Conservation (phyloP, 2,888 invertebrate species). For the Eueremaeus valkanovi region DNA sequence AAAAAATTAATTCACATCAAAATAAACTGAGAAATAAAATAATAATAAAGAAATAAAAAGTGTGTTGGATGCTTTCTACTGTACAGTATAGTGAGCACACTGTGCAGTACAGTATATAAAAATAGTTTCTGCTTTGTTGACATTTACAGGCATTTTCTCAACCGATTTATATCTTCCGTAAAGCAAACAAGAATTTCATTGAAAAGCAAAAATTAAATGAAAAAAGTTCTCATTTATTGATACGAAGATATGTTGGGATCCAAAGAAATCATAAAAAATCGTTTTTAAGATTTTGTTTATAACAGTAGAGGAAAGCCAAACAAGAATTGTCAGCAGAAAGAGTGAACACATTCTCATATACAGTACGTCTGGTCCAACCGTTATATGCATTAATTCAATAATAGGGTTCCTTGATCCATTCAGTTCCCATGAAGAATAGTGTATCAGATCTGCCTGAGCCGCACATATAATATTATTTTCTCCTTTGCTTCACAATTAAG, state of each 20-base stretch:
- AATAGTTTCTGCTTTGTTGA: constrained; percentile 17
- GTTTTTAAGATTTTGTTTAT: not conserved
- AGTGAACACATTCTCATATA: not conserved
- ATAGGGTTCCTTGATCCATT: constrained; percentile 21
- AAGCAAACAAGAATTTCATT: constrained; percentile 11
- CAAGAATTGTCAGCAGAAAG: not conserved
- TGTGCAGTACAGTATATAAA: too few species aligned
- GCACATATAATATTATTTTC: constrained; percentile 10
- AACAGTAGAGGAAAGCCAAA: not conserved
- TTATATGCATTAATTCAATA: constrained; percentile 21
- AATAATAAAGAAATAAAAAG: too few species aligned
- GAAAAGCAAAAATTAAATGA: too few species aligned
- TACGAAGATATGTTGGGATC: not conserved
- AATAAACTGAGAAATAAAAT: too few species aligned
- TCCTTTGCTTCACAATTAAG: constrained; percentile 5
- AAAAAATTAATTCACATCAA: too few species aligned
- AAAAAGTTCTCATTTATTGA: constrained; percentile 1
- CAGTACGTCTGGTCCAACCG: not conserved
- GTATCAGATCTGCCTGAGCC: not conserved
- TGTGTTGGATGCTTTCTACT: too few species aligned
- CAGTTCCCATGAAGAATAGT: constrained; percentile 9
- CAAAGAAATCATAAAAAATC: not conserved
- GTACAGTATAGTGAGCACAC: too few species aligned
- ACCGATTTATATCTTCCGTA: constrained; percentile 24
- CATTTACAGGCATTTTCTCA: constrained; percentile 2